Base-by-base conservation (phyloP, 2,113 vertebrate species). In the Scophthalmus maximus region DNA sequence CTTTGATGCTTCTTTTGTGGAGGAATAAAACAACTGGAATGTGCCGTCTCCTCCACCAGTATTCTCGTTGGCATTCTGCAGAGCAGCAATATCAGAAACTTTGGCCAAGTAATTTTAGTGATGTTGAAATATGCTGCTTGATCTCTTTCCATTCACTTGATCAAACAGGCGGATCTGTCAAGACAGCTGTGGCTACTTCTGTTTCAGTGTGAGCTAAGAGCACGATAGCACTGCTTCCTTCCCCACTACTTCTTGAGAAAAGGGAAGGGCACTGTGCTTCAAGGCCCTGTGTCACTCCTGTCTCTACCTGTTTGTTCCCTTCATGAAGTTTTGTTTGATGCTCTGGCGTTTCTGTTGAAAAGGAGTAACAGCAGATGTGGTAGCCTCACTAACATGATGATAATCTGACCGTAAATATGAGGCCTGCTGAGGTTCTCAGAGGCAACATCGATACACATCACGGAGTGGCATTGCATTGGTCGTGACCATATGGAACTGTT, bases 81-180 rank as follows among this genome's bases (percentile, higher is more conserved):
- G 66, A 65, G 66, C 22, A 64, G 57, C 59, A 14, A 30, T 23
- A 74, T 72, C 29, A 65, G 49, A 76, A 67, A 70, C 56, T 68
- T 78, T 63, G 36, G 58, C 40, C 46, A 65, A 40, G 77, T 75
- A 78, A 87, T 82, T 87, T 73, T 70, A 64, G 50, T 50, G 53
- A 86, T 73, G 73, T 42, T 81, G 53, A 83, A 74, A 80, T 84
- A 87, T 87, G 73, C 88, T 71, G 74, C 81, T 88, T 88, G 86
- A 89, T 91, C 87, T 88, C 40, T 60, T 53, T 76, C 69, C 55
- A 69, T 81, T 79, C 63, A 79, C 22, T n/a, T 87, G 79, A 89
- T 87, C 85, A 86, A 87, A 83, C 77, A 72, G 56, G 10, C 18
- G 29, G 25, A 74, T 83, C 58, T 81, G 85, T 82, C 85, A 83